Percentiles rank a stretch among this genome's conserved stretches.
Conservation (phyloP, 2,888 invertebrate genomes). For the Copidosoma aretas region DNA sequence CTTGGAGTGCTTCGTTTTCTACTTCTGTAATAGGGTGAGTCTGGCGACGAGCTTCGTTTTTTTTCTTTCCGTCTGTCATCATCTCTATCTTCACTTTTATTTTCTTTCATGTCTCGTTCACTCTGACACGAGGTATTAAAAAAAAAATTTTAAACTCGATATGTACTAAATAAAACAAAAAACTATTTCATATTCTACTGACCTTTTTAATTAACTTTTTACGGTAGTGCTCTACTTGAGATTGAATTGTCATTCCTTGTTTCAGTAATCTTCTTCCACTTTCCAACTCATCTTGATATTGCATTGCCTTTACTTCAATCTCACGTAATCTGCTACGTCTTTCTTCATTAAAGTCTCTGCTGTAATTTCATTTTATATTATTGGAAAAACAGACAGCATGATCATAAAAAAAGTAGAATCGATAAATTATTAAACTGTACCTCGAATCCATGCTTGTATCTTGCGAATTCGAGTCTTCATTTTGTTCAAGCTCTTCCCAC, state of each 20-base stretch:
- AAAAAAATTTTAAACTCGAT: not conserved
- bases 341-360: conserved; percentile 71
- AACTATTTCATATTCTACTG: conserved; percentile 23
- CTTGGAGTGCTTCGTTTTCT: conserved; percentile 55
- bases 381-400: not conserved
- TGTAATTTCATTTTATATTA: conserved; percentile 9
- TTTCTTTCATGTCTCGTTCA: conserved; percentile 60
- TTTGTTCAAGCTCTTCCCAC: conserved; percentile 79
- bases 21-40: conserved; percentile 59
- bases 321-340: conserved; percentile 81
- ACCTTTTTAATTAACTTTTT: conserved; percentile 88
- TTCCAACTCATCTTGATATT: conserved; percentile 96
- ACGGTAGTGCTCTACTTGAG: conserved; percentile 90
- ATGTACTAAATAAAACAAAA: not conserved
- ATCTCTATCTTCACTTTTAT: conserved; percentile 58
- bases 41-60: conserved; percentile 58
- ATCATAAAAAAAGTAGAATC: not conserved
- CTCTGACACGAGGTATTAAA: conserved; percentile 54
- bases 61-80: conserved; percentile 56
- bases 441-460: conserved; percentile 63
- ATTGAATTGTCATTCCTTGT: conserved; percentile 75
- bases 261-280: conserved; percentile 78
- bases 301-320: conserved; percentile 93
- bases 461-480: conserved; percentile 60
- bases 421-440: too few relatives aligned